phyloP scores from a whole-genome alignment of 2,888 invertebrate species.

The Cephus pygmeus region DNA sequence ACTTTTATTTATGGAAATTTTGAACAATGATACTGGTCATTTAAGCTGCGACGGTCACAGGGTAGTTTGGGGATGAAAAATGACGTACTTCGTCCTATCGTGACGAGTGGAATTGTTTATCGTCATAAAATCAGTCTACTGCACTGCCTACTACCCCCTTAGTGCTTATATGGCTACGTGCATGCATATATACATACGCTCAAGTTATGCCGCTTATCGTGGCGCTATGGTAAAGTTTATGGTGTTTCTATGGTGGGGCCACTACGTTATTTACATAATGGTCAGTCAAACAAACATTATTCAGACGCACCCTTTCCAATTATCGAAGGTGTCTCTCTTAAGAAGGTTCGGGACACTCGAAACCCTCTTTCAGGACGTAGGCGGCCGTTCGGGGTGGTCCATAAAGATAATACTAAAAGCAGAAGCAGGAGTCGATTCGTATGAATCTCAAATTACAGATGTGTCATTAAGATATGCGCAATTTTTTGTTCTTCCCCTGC shows the following conservation, averaged over 20 bases:
- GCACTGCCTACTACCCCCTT: not conserved
- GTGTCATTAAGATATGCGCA: slow-evolving; percentile 6
- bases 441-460: slow-evolving; percentile 9
- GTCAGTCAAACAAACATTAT: slow-evolving; percentile 39
- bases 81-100: not conserved
- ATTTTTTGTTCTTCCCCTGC: not conserved
- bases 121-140: not conserved
- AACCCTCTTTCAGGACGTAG: slow-evolving; percentile 6
- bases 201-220: not conserved
- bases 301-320: slow-evolving; percentile 46
- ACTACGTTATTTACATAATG: slow-evolving; percentile 46
- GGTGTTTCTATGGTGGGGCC: not conserved
- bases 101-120: not conserved
- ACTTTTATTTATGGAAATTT: not conserved
- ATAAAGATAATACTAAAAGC: slow-evolving; percentile 8
- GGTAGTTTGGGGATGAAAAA: not conserved
- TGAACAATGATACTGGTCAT: not conserved
- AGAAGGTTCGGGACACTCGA: slow-evolving; percentile 8
- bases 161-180: not conserved
- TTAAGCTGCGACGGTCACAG: not conserved
- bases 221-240: not conserved
- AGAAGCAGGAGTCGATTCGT: slow-evolving; percentile 8
- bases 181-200: not conserved
- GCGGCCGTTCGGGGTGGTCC: slow-evolving; percentile 8
- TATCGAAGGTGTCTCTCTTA: slow-evolving; percentile 38